A percentile compares a stretch with the other conserved stretches of the same genome.
Conservation (phyloP, 2,113 vertebrate species). For the Astur gentilis region DNA sequence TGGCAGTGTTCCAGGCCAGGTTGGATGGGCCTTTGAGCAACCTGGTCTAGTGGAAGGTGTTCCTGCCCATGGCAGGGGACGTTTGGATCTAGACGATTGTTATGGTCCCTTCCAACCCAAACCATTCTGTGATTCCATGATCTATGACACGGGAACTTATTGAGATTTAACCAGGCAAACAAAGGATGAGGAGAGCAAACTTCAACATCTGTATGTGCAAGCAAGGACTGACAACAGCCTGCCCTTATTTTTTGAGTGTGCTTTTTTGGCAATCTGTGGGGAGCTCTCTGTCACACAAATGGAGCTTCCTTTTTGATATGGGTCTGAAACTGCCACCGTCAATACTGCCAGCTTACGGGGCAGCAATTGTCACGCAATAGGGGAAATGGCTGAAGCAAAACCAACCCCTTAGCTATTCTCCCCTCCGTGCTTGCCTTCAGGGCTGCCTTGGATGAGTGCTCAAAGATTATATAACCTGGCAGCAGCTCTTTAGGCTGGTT, state of each 20-base stretch:
- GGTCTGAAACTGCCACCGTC: not conserved
- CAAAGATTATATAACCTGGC: slow-evolving; percentile 30
- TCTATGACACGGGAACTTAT: not conserved
- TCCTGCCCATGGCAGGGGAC: no score
- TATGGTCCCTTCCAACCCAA: no score
- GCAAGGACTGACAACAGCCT: not conserved
- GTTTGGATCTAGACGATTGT: no score
- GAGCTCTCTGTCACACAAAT: not conserved
- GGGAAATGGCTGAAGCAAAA: not conserved
- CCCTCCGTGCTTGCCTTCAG: not conserved
- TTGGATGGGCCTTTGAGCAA: no score
- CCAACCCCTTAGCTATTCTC: not conserved
- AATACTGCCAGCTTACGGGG: not conserved
- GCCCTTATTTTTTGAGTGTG: not conserved
- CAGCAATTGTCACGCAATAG: not conserved
- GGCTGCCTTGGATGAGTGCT: slow-evolving; percentile 14
- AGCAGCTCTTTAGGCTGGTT: slow-evolving; percentile 22
- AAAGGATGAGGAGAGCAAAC: not conserved
- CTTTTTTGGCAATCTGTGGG: not conserved
- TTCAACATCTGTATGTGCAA: not conserved
- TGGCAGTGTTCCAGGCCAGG: no score
- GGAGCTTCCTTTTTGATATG: not conserved
- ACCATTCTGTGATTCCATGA: no score
- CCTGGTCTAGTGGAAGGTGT: no score
- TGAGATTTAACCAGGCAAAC: not conserved